Evolutionary conservation across 2,888 invertebrate species (phyloP).

Genomic region (Microdon myrmicae): DNA sequence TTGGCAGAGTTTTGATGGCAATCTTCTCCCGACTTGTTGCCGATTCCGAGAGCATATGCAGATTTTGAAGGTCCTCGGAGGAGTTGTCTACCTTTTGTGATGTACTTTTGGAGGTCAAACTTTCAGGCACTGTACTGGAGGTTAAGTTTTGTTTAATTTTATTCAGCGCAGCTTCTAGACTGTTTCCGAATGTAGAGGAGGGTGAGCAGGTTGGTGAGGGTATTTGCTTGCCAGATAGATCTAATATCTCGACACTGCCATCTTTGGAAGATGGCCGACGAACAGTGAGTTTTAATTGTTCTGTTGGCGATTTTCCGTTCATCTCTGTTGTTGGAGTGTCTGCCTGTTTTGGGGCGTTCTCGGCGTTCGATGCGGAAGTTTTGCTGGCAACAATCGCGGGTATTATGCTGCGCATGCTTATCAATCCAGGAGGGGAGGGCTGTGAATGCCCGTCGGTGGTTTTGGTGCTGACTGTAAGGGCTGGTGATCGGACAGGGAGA

Average conservation of each 20-base stretch:
- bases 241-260: conserved; percentile 69
- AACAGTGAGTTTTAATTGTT: conserved; percentile 56
- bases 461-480: conserved; percentile 49
- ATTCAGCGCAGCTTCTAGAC: conserved; percentile 63
- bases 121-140: conserved; percentile 54
- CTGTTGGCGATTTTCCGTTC: conserved; percentile 18
- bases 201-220: conserved; percentile 54
- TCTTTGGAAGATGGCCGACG: conserved; percentile 62
- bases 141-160: conserved; percentile 65
- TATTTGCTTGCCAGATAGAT: conserved; percentile 68
- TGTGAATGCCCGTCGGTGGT: conserved; percentile 54
- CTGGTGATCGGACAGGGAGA: conserved; percentile 53
- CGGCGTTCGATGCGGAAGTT: conserved; percentile 38
- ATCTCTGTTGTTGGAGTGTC: conserved; percentile 51
- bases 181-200: conserved; percentile 54
- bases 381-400: conserved; percentile 48
- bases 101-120: conserved; percentile 21
- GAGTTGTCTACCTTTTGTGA: conserved; percentile 28
- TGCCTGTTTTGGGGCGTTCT: conserved; percentile 36
- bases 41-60: conserved; percentile 69
- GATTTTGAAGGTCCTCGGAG: conserved; percentile 67
- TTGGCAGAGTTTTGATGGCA: conserved; percentile 58
- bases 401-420: conserved; percentile 59
- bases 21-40: conserved; percentile 65
- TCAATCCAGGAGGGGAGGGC: conserved; percentile 59